phyloP scores from a whole-genome alignment of 2,113 vertebrate genomes.

The Pavo muticus region DNA sequence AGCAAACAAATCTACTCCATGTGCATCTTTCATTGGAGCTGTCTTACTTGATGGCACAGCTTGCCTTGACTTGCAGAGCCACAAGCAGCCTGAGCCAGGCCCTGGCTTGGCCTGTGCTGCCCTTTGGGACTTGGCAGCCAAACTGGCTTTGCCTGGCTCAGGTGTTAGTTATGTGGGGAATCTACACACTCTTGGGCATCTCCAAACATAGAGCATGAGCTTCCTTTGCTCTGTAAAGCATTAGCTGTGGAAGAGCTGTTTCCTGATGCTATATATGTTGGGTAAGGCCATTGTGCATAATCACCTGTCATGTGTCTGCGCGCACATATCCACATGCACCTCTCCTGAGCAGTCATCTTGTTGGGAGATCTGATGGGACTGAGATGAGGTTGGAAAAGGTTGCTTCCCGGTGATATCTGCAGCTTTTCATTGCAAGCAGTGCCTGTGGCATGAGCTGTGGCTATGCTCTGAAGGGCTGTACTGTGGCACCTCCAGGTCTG shows the following conservation, averaged over 20 bases:
- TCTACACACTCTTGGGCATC: rapidly evolving
- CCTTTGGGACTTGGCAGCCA: rapidly evolving
- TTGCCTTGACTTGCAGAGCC: rapidly evolving
- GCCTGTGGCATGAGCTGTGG: rapidly evolving
- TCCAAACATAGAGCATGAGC: not conserved
- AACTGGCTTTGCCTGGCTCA: not conserved
- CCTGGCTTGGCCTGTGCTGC: not conserved
- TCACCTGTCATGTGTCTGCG: not conserved
- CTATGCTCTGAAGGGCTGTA: not conserved
- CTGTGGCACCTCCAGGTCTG: not conserved
- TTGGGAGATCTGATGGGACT: not conserved
- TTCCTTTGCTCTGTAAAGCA: not conserved
- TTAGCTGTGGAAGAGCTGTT: not conserved
- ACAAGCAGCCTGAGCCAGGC: not conserved
- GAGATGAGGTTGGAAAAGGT: not conserved
- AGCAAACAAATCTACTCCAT: not conserved
- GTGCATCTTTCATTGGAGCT: not conserved
- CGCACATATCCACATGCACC: rapidly evolving
- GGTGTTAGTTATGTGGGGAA: not conserved
- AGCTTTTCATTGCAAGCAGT: not conserved
- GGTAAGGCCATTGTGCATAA: not conserved
- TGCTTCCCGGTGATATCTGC: not conserved
- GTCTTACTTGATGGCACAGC: not conserved
- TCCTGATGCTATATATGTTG: not conserved
- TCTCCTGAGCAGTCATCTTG: not conserved